Conservation (phyloP, 2,888 invertebrate species). For the Chromoteleia sp. region DNA sequence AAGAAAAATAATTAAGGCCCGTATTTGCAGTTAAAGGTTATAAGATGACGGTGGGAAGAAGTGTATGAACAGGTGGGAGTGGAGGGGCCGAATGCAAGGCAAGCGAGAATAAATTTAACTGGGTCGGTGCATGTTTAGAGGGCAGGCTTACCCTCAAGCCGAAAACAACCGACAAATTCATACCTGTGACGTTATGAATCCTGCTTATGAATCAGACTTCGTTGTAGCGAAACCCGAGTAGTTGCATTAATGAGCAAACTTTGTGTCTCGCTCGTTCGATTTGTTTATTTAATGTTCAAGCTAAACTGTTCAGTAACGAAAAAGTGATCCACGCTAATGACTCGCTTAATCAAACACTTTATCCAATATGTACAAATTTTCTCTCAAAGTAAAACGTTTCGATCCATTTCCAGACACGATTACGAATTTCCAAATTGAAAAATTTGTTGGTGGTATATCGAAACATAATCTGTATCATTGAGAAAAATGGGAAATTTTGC, state of each 20-base stretch:
- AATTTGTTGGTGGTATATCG: slow-evolving; percentile 31
- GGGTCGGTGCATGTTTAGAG: slow-evolving; percentile 75
- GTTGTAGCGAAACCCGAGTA: slow-evolving; percentile 17
- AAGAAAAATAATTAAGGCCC: neutral
- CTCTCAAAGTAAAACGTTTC: too few relatives aligned
- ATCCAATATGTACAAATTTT: too few relatives aligned
- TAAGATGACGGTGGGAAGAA: slow-evolving; percentile 4
- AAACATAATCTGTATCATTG: slow-evolving; percentile 44
- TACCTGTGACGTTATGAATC: slow-evolving; percentile 60
- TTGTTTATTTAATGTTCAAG: slow-evolving; percentile 5
- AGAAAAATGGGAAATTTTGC: slow-evolving; percentile 40
- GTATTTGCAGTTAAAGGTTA: neutral
- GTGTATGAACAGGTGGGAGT: slow-evolving; percentile 65
- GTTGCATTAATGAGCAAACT: slow-evolving; percentile 49
- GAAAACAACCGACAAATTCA: slow-evolving; percentile 71
- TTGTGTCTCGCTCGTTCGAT: slow-evolving; percentile 4
- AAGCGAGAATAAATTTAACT: slow-evolving; percentile 73
- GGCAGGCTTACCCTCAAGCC: slow-evolving; percentile 71
- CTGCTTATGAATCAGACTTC: too few relatives aligned
- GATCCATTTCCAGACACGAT: too few relatives aligned
- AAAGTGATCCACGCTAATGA: slow-evolving; percentile 25
- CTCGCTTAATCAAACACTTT: slow-evolving; percentile 7
- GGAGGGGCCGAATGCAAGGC: slow-evolving; percentile 53
- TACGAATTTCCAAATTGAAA: slow-evolving; percentile 31
- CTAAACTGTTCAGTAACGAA: neutral